phyloP scores from a whole-genome alignment of 2,113 vertebrate species.

The Pelodiscus sinensis region DNA sequence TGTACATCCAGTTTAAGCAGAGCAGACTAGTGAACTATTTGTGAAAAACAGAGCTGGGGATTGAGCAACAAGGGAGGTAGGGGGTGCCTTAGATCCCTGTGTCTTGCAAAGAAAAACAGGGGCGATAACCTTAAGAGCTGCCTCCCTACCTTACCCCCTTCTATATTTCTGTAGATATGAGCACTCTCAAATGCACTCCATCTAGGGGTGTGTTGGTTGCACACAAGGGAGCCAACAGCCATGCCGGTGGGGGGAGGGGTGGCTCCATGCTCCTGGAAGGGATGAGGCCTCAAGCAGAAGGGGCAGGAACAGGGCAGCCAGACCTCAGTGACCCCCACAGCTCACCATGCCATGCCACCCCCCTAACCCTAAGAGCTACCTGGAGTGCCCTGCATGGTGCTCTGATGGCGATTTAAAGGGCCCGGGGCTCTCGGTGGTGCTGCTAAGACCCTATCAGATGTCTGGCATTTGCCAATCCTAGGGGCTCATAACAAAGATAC shows the following conservation, averaged over 20 bases:
- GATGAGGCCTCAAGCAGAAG: too few relatives aligned
- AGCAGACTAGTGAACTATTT: neutral
- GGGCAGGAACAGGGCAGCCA: too few relatives aligned
- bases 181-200: neutral
- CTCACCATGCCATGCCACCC: too few relatives aligned
- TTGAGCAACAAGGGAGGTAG: neutral
- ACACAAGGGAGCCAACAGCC: neutral
- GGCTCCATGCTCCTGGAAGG: too few relatives aligned
- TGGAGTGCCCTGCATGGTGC: too few relatives aligned
- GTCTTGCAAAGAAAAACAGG: neutral
- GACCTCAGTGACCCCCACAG: too few relatives aligned
- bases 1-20: fast-evolving
- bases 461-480: neutral
- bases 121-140: fast-evolving
- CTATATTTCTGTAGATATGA: neutral
- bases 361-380: too few relatives aligned
- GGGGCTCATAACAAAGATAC: neutral
- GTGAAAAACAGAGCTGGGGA: neutral
- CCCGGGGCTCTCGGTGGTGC: neutral
- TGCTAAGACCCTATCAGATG: neutral
- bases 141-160: neutral
- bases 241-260: too few relatives aligned
- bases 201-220: neutral
- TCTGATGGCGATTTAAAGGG: too few relatives aligned
- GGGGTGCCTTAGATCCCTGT: neutral